Conservation (phyloP, 2,888 invertebrate species). For the Nymphalis urticae region DNA sequence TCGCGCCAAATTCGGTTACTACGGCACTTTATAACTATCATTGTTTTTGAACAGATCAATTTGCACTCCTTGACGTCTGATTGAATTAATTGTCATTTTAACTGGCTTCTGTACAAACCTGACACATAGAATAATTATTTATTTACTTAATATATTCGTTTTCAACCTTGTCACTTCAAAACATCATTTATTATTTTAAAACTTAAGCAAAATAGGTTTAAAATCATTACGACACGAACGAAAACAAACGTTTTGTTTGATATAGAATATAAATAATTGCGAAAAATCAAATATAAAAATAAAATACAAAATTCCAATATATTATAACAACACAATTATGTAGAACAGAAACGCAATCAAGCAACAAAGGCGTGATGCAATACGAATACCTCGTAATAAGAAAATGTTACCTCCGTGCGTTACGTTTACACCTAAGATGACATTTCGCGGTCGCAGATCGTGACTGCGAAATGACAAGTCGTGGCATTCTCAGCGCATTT, state of each 20-base stretch:
- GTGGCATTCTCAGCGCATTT: constrained; percentile 79
- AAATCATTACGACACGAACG: background rate
- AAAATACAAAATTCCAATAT: background rate
- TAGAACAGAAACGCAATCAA: constrained; percentile 27
- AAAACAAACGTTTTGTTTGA: background rate
- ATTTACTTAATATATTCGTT: too few relatives aligned
- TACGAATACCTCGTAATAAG: constrained; percentile 29
- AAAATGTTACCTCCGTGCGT: constrained; percentile 40
- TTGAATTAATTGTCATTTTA: background rate
- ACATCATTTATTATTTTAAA: too few relatives aligned
- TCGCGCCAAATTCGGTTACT: constrained; percentile 30
- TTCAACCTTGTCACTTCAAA: too few relatives aligned
- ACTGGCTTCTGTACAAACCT: too few relatives aligned
- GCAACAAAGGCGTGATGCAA: constrained; percentile 35
- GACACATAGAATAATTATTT: too few relatives aligned
- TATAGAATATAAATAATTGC: background rate
- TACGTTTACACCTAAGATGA: constrained; percentile 46
- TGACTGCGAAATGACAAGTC: constrained; percentile 79
- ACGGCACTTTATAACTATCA: background rate
- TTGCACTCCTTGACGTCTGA: background rate
- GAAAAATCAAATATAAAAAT: background rate
- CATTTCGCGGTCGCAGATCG: constrained; percentile 67
- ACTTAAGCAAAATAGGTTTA: background rate
- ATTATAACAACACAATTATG: constrained; percentile 12
- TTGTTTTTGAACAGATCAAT: constrained; percentile 2